Evolutionary conservation across 1,140 invertebrate genomes (phyloP), one percentile per base, ranked within the genome.

Genomic region (Drosophila persimilis): DNA sequence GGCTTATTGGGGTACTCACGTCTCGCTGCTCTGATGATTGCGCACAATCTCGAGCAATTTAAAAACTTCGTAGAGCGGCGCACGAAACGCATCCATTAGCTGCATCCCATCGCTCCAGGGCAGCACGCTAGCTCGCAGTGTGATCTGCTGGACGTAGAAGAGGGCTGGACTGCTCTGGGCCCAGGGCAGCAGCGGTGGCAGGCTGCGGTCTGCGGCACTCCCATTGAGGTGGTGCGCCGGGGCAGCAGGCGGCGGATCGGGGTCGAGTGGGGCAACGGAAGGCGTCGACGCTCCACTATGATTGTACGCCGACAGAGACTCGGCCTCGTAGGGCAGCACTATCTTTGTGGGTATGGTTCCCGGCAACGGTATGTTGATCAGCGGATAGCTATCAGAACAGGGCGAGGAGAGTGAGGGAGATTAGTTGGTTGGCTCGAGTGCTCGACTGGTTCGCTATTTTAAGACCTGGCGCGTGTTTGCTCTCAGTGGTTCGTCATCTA

Each of bases 71-170:
- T 95, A 95, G 1, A 99, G 92, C 29, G 97, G 97, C 20, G 95
- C 97, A 80, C 97, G 93, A 90, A 98, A 97, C 48, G 97, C 97
- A 94, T 98, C 97, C 85, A 95, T 95, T 69, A 97, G 92, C 71
- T 95, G 94, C 59, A 98, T 92, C 75, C 96, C 94, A 67, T 94
- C 93, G 52, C 93, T 94, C 97, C 97, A 99, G 65, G 97, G 98
- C 58, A 96, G 93, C 20, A 99, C 97, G 64, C 96, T 91, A 5
- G 90, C 88, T 57, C 93, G 92, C 67, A 95, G 91, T 29, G 95
- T 93, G 59, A 97, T 95, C 93, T 97, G 96, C 90, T 97, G 97
- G 20, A 98, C 93, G 92, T 96, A 98, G 22, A 96, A 93, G 47
- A 96, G 93, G 50, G 95, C 93, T 60, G 92, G 92, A 43, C 93